These are phyloP conservation scores for Oegoconia quadripuncta DNA, from an alignment of 2,888 invertebrate species.

Conservation along the genomic window DNA sequence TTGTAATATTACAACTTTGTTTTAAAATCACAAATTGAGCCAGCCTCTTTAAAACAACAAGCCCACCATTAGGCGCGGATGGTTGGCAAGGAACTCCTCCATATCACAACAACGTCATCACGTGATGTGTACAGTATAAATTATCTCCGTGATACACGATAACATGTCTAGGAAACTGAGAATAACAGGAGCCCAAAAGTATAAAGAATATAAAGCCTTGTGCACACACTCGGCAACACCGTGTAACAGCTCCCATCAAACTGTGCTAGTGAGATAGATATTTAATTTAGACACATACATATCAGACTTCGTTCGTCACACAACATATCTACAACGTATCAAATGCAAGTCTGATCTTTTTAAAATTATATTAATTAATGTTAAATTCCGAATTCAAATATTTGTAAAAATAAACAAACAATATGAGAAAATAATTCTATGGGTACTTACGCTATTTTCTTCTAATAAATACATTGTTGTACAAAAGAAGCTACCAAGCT, in stretches of 20 bases:
- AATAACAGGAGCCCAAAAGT: background rate
- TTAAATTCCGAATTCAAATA: too few relatives aligned
- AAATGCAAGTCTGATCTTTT: too few relatives aligned
- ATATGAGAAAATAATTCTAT: too few relatives aligned
- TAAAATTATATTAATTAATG: too few relatives aligned
- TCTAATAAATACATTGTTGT: too few relatives aligned
- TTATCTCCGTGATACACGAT: conserved; percentile 4
- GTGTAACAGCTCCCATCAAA: background rate
- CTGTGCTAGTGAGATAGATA: background rate
- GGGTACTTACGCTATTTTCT: too few relatives aligned
- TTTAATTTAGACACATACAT: too few relatives aligned
- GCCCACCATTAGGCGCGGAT: conserved; percentile 20
- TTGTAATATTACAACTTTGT: background rate
- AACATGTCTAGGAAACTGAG: background rate
- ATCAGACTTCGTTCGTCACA: too few relatives aligned
- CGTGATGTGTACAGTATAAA: conserved; percentile 7
- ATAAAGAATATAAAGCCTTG: background rate
- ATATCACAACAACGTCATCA: conserved; percentile 8
- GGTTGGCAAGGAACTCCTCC: background rate
- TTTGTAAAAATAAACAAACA: too few relatives aligned
- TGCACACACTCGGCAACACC: conserved; percentile 3
- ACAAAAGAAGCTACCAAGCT: conserved; percentile 1
- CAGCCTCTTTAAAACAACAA: conserved; percentile 9
- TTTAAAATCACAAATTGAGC: conserved; percentile 3
- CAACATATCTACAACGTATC: too few relatives aligned